phyloP scores from a whole-genome alignment of 2,113 vertebrate genomes.

The Galeopterus variegatus region DNA sequence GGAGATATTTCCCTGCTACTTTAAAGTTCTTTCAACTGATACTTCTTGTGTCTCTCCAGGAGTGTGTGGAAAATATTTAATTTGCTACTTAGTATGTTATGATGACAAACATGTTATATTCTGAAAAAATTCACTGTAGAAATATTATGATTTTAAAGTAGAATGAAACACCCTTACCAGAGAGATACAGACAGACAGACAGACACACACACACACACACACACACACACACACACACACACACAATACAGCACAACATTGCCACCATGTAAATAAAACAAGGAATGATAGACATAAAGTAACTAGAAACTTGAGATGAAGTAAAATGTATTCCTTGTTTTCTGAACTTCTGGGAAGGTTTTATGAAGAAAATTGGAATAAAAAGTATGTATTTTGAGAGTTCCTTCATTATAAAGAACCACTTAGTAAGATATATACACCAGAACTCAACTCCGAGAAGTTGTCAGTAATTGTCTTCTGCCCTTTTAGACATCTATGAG shows the following conservation, averaged over 20 bases:
- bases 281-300: background rate
- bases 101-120: background rate
- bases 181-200: background rate
- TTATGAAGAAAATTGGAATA: background rate
- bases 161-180: background rate
- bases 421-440: background rate
- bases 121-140: background rate
- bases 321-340: background rate
- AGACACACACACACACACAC: background rate
- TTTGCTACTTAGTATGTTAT: conserved; percentile 9
- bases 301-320: background rate
- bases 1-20: background rate
- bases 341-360: background rate
- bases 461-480: background rate
- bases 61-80: background rate
- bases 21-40: background rate
- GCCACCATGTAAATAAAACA: background rate
- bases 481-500: background rate
- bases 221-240: background rate
- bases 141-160: background rate
- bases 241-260: background rate
- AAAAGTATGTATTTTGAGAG: background rate
- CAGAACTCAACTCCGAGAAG: background rate
- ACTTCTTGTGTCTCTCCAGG: background rate
- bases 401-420: background rate